Percentiles rank a stretch among this genome's conserved stretches.
These are phyloP conservation scores for Branchellion lobata DNA, from an alignment of 2,888 invertebrate genomes.

Conservation along the genomic window DNA sequence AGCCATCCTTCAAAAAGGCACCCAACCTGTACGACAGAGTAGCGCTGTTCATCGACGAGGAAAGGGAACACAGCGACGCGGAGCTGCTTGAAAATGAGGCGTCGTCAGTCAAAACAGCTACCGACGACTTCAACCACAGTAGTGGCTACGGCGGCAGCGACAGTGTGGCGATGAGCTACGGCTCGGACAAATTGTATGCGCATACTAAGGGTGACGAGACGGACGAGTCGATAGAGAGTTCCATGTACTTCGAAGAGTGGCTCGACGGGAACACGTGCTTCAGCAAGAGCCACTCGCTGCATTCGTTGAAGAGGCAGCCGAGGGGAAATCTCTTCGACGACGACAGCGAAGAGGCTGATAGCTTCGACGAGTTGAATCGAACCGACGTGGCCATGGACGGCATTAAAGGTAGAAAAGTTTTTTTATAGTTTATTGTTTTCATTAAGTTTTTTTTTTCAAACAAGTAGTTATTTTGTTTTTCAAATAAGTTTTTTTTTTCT, in stretches of 20 bases:
- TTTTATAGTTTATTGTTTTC: too few species aligned
- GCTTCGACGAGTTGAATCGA: slow-evolving; percentile 25
- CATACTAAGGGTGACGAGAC: not conserved
- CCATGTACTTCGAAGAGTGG: not conserved
- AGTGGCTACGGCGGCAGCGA: slow-evolving; percentile 9
- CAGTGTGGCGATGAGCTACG: not conserved
- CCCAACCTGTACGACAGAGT: slow-evolving; percentile 26
- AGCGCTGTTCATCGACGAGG: slow-evolving; percentile 31
- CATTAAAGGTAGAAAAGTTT: not conserved
- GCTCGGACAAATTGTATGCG: not conserved
- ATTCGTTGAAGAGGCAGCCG: not conserved
- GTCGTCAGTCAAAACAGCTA: not conserved
- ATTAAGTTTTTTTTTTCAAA: too few species aligned
- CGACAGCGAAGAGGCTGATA: slow-evolving; percentile 25
- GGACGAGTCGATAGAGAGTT: not conserved
- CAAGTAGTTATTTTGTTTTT: too few species aligned
- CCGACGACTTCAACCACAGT: not conserved
- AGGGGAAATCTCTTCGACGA: not conserved
- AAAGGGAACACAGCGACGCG: not conserved
- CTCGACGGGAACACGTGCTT: not conserved
- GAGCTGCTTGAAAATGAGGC: not conserved
- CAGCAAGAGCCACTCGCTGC: slow-evolving; percentile 13
- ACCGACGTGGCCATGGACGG: slow-evolving; percentile 11
- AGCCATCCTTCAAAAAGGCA: not conserved
- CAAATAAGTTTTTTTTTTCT: too few species aligned